Evolutionary conservation across 2,888 invertebrate species (phyloP).

Genomic region (Oscheius sp.): DNA sequence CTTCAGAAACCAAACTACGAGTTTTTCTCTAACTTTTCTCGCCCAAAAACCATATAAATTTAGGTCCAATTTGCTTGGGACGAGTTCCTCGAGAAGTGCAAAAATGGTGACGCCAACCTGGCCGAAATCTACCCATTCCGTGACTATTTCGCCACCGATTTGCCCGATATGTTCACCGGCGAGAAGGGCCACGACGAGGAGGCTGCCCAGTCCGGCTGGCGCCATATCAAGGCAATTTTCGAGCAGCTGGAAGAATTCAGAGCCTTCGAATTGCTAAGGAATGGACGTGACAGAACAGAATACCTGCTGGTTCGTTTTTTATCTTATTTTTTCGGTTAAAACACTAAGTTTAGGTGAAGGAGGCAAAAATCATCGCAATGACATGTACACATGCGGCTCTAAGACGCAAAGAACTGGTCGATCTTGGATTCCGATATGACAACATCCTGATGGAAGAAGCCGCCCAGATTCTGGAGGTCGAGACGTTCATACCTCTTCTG

Average conservation of each 20-base stretch:
- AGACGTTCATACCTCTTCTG: conserved; percentile 96
- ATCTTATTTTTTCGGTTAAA: not conserved
- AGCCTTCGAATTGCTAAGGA: conserved; percentile 94
- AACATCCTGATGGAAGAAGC: conserved; percentile 99
- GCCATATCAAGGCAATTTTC: conserved; percentile 93
- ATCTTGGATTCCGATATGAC: conserved; percentile 83
- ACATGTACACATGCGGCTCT: conserved; percentile 99
- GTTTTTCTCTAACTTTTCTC: too few relatives aligned
- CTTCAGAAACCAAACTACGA: too few relatives aligned
- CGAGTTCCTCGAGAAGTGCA: conserved; percentile 81
- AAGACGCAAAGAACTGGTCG: conserved; percentile 91
- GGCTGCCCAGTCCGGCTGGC: conserved; percentile 87
- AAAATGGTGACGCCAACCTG: conserved; percentile 76
- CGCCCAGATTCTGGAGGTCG: conserved; percentile 98
- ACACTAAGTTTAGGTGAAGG: conserved; percentile 75
- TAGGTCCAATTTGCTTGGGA: conserved; percentile 81
- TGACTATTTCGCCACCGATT: conserved; percentile 90
- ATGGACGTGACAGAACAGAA: conserved; percentile 93
- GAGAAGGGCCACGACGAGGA: conserved; percentile 58
- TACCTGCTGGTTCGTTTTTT: conserved; percentile 85
- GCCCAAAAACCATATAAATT: too few relatives aligned
- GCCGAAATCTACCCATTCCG: conserved; percentile 90
- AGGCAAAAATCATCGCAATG: conserved; percentile 99
- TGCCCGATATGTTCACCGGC: conserved; percentile 88
- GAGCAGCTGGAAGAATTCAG: conserved; percentile 96